Conservation (phyloP, 2,797 vertebrate species). For the Esox lucius region DNA sequence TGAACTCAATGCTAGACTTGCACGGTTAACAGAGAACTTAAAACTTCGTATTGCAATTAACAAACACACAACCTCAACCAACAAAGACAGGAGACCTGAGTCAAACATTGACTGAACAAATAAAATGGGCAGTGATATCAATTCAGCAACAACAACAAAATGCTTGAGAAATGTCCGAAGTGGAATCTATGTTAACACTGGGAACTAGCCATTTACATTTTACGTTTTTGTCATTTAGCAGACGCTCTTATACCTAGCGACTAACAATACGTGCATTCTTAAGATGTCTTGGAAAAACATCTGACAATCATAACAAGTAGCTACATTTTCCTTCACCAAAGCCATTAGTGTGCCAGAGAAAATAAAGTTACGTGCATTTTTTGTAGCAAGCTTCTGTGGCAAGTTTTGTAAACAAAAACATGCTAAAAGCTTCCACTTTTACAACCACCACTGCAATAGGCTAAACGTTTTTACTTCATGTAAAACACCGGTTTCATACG, state of each 20-base stretch:
- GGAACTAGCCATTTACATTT: background rate
- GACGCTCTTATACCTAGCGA: no score
- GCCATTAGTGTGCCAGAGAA: no score
- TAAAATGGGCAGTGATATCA: background rate
- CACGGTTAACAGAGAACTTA: background rate
- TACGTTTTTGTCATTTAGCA: no score
- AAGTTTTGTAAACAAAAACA: background rate
- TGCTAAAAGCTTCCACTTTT: background rate
- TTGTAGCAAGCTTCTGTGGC: background rate
- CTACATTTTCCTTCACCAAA: background rate
- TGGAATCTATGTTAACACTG: background rate
- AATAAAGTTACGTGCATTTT: no score
- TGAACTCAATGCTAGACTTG: constrained; percentile 2
- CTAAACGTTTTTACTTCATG: background rate
- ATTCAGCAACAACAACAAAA: background rate
- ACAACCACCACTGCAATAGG: background rate
- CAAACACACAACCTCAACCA: background rate
- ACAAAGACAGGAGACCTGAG: background rate
- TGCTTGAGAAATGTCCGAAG: background rate
- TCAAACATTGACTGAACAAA: background rate
- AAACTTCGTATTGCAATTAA: background rate
- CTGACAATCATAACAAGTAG: no score
- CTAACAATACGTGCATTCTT: no score
- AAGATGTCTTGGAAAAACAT: no score
- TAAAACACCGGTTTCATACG: background rate